Evolutionary conservation across 2,113 vertebrate genomes (phyloP).

Genomic region (Mixornis gularis): DNA sequence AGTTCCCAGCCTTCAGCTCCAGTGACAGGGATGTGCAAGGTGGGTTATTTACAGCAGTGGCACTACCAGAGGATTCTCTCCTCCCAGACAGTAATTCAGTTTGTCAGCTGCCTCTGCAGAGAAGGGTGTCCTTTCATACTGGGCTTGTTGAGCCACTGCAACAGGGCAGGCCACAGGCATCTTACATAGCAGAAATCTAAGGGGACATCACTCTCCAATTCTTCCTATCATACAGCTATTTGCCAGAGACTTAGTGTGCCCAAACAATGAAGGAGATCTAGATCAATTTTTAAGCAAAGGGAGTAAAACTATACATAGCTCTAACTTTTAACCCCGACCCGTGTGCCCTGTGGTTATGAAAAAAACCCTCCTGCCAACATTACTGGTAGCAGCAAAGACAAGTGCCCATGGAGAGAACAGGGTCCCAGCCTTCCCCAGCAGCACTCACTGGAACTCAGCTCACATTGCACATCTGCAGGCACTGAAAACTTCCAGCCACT

Average conservation of each 20-base stretch:
- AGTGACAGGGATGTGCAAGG: fast-evolving
- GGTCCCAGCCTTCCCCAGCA: neutral
- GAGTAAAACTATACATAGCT: neutral
- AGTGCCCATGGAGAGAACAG: neutral
- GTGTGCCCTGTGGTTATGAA: neutral
- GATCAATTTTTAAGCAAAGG: neutral
- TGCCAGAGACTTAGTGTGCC: neutral
- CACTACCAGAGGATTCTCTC: neutral
- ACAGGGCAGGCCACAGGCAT: neutral
- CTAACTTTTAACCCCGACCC: neutral
- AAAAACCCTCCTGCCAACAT: neutral
- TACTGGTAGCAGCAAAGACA: neutral
- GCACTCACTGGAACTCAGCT: neutral
- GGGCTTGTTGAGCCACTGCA: neutral
- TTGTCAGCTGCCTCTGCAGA: neutral
- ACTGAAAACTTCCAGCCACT: neutral
- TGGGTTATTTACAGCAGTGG: neutral
- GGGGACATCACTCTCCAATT: neutral
- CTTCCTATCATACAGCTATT: neutral
- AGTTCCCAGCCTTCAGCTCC: neutral
- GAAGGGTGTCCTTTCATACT: neutral
- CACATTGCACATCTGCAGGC: neutral
- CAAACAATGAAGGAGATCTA: neutral
- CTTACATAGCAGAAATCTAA: neutral
- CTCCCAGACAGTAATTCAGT: neutral